Evolutionary conservation across 2,113 vertebrate genomes (phyloP), one percentile per base, ranked within the genome.

Genomic region (Oncorhynchus masou): DNA sequence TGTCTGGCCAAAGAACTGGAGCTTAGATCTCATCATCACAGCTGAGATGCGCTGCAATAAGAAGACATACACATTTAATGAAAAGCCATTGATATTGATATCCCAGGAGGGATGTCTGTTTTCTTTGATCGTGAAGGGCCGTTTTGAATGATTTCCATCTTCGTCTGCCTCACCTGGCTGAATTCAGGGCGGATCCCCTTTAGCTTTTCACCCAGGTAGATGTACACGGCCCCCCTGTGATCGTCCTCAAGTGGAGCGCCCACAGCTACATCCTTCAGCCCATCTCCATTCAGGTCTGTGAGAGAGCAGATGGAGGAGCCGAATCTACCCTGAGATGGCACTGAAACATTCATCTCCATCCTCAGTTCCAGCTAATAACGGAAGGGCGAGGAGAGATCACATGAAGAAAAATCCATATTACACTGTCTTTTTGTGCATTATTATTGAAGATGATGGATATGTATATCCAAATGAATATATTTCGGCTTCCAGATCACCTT

Each of bases 161-260:
- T 72, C 16, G 4, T 64, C 7, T 19, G 29, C 2, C 49, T 79
- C 31, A 95, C 94, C 93, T 96, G 95, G 71, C 90, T 88, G 79
- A 88, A 88, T 2, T 31, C 5, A 13, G 39, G 5, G 11, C 74
- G 69, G 39, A 96, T 78, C 1, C 89, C 89, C 19, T 1, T n/a
- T 0, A 1, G 11, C 2, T 3, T 74, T 75, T 93, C 72, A 1
- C 95, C 95, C 0, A 91, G 91, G 85, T 93, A 97, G 13, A 97
- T 82, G 78, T 96, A 97, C 25, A 97, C 80, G 0, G 86, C 93
- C 12, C 96, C 96, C 0, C 1, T 72, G n/a, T 90, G 88, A 1
- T 93, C 86, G 2, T 95, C 75, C 81, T 97, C 95, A 3, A 95
- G 89, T 0, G 95, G 95, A 0, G 95, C 96, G 25, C 96, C 95